Evolutionary conservation across 1,140 invertebrate genomes (phyloP), one percentile per base, ranked within the genome.

Genomic region (Drosophila dunni): DNA sequence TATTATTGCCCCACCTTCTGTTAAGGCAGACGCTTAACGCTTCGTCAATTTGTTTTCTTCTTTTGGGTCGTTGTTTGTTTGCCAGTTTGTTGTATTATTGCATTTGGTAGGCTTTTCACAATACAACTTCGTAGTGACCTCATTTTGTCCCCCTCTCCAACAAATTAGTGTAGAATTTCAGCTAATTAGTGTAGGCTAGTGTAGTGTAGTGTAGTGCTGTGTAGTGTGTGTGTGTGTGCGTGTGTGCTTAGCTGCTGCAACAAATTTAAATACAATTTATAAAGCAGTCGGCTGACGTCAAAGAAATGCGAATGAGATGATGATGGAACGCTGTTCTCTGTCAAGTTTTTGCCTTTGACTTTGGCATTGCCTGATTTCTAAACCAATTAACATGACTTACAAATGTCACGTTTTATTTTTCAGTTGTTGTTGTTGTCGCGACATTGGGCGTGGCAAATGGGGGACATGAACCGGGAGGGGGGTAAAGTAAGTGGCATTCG

Each of bases 381-480:
- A 84, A 82, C 79, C 81, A 84, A 84, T 84, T 84, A 84, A 77
- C 68, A 74, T 65, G 81, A 67, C 77, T 82, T 71, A 71, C 77
- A 67, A 82, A 67, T 82, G 81, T 84, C 81, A 82, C 50, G 64
- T 81, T 77, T 20, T 40, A 60, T 70, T 61, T 50, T 64, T 3
- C 46, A 45, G 17, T 24, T 64, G 6, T 53, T 63, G 7, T 45
- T 66, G 38, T 40, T 7, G 3, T 15, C 42, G 7, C 24, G 34
- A 15, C 45, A 20, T 7, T 51, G 46, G 60, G 56, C 56, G 29
- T 53, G 54, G 48, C 24, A n/a, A n/a, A 5, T 3, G 33, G 33
- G 40, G 46, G 24, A 3, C 48, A 66, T 48, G 20, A 75, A 70
- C 44, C 50, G 24, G 2, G 24, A 29, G 6, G 24, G 58, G 65